These are phyloP conservation scores for Stenodema calcarata DNA, from an alignment of 2,888 invertebrate genomes.

Conservation along the genomic window DNA sequence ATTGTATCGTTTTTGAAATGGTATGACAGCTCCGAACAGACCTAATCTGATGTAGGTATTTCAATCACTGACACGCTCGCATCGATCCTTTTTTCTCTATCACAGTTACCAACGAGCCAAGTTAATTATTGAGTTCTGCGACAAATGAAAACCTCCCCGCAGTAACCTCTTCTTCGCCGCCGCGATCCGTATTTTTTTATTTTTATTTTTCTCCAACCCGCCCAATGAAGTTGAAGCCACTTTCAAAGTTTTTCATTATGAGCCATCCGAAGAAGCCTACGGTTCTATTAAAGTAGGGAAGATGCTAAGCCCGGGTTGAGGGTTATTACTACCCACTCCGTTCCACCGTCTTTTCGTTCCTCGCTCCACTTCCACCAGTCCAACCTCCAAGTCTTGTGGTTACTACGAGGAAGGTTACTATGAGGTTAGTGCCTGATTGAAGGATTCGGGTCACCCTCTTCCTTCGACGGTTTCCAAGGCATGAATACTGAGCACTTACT, in stretches of 20 bases:
- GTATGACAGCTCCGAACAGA: too few relatives aligned
- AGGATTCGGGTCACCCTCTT: conserved; percentile 44
- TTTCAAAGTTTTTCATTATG: conserved; percentile 47
- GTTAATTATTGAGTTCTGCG: not conserved
- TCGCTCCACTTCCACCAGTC: not conserved
- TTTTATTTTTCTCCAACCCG: not conserved
- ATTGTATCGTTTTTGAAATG: too few relatives aligned
- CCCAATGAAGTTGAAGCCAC: conserved; percentile 43
- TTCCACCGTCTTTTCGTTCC: not conserved
- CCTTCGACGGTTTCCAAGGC: conserved; percentile 21
- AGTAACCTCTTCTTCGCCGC: not conserved
- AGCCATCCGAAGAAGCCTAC: conserved; percentile 30
- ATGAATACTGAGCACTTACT: conserved; percentile 47
- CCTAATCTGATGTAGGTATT: too few relatives aligned
- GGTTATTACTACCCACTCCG: conserved; percentile 42
- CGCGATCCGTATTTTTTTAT: not conserved
- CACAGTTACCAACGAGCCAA: not conserved
- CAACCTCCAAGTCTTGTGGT: conserved; percentile 1
- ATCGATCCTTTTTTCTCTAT: not conserved
- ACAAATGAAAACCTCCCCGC: not conserved
- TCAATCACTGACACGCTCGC: too few relatives aligned
- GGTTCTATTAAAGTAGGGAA: conserved; percentile 40
- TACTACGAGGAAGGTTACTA: conserved; percentile 38
- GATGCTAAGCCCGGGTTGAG: not conserved
- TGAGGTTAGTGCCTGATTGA: conserved; percentile 47